These are phyloP conservation scores for Trididemnum nubilum DNA, from an alignment of 23 tunicate species.

Conservation along the genomic window DNA sequence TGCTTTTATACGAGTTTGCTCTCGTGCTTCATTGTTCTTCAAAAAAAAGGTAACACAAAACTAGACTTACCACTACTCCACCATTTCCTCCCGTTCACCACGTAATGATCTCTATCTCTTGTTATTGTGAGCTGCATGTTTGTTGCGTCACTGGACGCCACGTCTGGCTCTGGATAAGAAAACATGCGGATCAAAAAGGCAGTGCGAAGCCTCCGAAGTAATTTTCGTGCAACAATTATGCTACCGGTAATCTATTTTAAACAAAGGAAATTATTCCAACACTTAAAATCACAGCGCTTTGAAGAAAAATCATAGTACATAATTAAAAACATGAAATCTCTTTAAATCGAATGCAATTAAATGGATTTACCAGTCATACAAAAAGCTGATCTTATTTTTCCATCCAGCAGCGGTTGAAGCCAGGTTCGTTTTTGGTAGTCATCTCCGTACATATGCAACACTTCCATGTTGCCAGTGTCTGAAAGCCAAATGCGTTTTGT, in stretches of 20 bases:
- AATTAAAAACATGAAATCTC: too few species aligned
- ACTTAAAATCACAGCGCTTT: too few species aligned
- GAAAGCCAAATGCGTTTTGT: too few species aligned
- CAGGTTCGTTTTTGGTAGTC: conserved; percentile 91
- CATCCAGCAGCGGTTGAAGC: conserved; percentile 89
- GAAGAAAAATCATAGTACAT: too few species aligned
- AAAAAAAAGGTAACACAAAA: too few species aligned
- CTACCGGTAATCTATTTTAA: too few species aligned
- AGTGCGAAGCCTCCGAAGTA: neutral
- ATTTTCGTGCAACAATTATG: neutral
- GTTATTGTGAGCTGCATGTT: conserved; percentile 84
- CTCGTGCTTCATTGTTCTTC: too few species aligned
- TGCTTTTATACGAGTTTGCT: too few species aligned
- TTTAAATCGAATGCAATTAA: too few species aligned
- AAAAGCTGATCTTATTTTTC: conserved; percentile 92
- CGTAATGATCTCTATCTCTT: conserved; percentile 72
- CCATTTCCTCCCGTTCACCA: conserved; percentile 97
- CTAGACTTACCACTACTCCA: conserved; percentile 82
- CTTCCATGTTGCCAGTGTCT: conserved; percentile 99
- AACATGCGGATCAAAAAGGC: neutral
- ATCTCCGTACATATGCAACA: conserved; percentile 82
- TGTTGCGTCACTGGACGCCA: conserved; percentile 99
- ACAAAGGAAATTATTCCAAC: too few species aligned
- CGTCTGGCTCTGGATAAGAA: conserved; percentile 76
- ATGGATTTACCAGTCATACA: conserved; percentile 88